Evolutionary conservation across 2,797 vertebrate species (phyloP), one percentile per base, ranked within the genome.

Genomic region (Schizopygopsis pylzovi): DNA sequence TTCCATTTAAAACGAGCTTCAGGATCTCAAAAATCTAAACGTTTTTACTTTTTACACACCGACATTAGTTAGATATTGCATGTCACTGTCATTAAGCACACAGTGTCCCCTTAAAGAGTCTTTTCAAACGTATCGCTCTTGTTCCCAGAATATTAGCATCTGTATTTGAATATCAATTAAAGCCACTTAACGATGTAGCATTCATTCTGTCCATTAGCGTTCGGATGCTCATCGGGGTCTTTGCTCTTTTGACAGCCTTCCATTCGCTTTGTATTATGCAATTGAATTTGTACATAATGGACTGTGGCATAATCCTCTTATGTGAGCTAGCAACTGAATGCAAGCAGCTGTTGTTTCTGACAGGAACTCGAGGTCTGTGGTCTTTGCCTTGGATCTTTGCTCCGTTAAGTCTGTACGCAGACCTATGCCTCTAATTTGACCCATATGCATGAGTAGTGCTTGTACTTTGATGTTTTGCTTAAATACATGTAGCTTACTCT

Each of bases 231-330:
- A 43, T 85, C 0, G 9, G 45, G 49, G n/a, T 43, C 47, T 85
- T 84, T 83, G 61, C 54, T 65, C 81, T 79, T 61, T 59, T 88
- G 63, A 81, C 75, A 80, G 52, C 45, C 56, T 47, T 28, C 59
- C 73, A 20, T 80, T 72, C 45, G 18, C 61, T 77, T 86, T 85
- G n/a, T 68, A 85, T 86, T 65, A 80, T 68, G 65, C 49, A 82
- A 47, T 86, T 73, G 49, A n/a, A 20, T 77, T 87, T 87, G 82
- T 86, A 83, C 83, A 79, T 84, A 89, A 87, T 75, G 43, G 75
- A 39, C 68, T 56, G 72, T 54, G 75, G 49, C 78, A 71, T 76
- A 78, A 87, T 65, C 47, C 10, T 76, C 68, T 82, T 86, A 85
- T 83, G 70, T 39, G 16, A 39, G 68, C 39, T 71, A 39, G 49